Conservation (phyloP, 1,140 invertebrate genomes). For the Aphidius ervi region DNA sequence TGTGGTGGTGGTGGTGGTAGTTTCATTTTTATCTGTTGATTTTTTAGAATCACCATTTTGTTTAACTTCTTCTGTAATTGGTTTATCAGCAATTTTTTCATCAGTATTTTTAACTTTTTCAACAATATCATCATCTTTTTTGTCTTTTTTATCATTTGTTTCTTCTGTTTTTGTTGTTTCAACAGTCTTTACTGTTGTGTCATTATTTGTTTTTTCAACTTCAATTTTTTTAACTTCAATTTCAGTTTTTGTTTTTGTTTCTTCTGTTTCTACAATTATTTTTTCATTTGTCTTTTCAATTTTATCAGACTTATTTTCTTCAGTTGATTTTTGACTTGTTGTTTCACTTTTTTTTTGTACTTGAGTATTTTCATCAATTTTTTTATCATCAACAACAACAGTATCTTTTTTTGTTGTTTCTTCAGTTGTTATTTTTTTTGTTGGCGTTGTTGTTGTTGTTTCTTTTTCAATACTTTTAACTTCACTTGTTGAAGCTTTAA, state of each 20-base stretch:
- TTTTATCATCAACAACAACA: constrained; percentile 13
- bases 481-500: constrained; percentile 9
- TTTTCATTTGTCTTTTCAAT: constrained; percentile 12
- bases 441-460: not conserved
- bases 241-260: constrained; percentile 17
- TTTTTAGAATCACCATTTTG: constrained; percentile 13
- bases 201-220: constrained; percentile 7
- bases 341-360: constrained; percentile 10
- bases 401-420: constrained; percentile 22
- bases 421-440: constrained; percentile 20
- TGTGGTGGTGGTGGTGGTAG: not conserved
- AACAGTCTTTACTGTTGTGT: constrained; percentile 7
- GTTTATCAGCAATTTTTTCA: constrained; percentile 17
- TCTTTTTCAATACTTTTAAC: constrained; percentile 7
- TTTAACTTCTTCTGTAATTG: constrained; percentile 25
- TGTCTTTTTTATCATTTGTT: constrained; percentile 10
- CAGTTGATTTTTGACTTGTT: constrained; percentile 2
- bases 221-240: constrained; percentile 20
- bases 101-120: constrained; percentile 19
- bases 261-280: constrained; percentile 13
- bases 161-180: constrained; percentile 22
- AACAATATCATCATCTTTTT: constrained; percentile 16
- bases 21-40: constrained; percentile 2
- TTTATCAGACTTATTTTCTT: constrained; percentile 23
- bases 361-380: constrained; percentile 19